These are phyloP conservation scores for Hipposideros armiger DNA, from an alignment of 2,113 vertebrate genomes.

Conservation along the genomic window DNA sequence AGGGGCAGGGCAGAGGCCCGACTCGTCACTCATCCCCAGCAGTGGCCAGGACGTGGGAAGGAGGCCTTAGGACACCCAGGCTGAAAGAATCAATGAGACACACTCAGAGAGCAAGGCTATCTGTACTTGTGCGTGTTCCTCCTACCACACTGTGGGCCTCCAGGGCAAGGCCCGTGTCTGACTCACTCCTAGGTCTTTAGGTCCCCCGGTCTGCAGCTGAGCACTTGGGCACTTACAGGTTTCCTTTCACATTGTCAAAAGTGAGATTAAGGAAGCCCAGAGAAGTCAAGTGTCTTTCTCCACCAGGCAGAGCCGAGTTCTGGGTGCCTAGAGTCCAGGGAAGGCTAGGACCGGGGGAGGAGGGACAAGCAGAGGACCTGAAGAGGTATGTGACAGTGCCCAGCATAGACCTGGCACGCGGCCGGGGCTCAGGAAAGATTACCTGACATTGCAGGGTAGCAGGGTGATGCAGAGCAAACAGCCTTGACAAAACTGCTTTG, in stretches of 20 bases:
- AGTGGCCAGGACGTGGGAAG: fast-evolving
- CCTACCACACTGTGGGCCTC: background rate
- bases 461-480: background rate
- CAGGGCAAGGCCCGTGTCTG: background rate
- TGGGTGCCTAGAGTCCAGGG: background rate
- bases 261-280: background rate
- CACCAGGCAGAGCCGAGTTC: background rate
- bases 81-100: conserved; percentile 9
- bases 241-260: background rate
- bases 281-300: background rate
- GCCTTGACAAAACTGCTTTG: background rate
- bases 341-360: background rate
- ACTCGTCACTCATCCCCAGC: background rate
- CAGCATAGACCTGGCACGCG: background rate
- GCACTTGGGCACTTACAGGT: background rate
- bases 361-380: background rate
- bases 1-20: background rate
- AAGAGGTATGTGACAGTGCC: background rate
- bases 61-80: background rate
- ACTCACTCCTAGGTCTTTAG: background rate
- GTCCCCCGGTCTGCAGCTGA: background rate
- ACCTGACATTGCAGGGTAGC: conserved; percentile 50
- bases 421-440: conserved; percentile 26
- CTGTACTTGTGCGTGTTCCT: background rate
- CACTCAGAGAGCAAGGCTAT: background rate